phyloP scores from a whole-genome alignment of 2,113 vertebrate species.

The Podarcis cretensis region DNA sequence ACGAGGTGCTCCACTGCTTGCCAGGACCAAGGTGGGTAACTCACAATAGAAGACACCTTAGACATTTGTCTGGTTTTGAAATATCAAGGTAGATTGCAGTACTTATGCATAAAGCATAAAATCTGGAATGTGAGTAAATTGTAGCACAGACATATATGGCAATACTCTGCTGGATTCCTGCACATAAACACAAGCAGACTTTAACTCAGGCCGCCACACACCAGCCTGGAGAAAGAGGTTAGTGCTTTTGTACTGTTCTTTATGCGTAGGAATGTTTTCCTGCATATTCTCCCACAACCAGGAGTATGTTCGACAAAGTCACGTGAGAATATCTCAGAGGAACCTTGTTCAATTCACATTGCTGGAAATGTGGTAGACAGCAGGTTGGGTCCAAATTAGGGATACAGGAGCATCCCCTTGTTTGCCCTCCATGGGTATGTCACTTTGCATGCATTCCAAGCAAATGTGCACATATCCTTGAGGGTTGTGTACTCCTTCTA shows the following conservation, averaged over 20 bases:
- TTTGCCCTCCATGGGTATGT: too few species aligned
- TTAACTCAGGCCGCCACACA: background rate
- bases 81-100: background rate
- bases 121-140: background rate
- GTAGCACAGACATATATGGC: background rate
- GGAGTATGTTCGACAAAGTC: background rate
- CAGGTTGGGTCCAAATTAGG: background rate
- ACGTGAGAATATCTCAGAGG: background rate
- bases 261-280: background rate
- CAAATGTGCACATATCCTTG: background rate
- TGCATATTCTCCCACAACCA: background rate
- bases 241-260: background rate
- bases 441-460: background rate
- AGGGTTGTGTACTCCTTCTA: background rate
- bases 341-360: background rate
- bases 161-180: background rate
- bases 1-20: slow-evolving; percentile 92
- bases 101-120: background rate
- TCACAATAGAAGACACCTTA: rapidly evolving
- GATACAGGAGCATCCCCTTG: background rate
- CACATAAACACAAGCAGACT: too few species aligned
- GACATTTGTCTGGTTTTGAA: background rate
- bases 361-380: background rate
- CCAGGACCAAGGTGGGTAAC: slow-evolving; percentile 90
- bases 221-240: background rate